Evolutionary conservation across 2,888 invertebrate species (phyloP), one percentile per base, ranked within the genome.

Genomic region (Flexamia atlantica): DNA sequence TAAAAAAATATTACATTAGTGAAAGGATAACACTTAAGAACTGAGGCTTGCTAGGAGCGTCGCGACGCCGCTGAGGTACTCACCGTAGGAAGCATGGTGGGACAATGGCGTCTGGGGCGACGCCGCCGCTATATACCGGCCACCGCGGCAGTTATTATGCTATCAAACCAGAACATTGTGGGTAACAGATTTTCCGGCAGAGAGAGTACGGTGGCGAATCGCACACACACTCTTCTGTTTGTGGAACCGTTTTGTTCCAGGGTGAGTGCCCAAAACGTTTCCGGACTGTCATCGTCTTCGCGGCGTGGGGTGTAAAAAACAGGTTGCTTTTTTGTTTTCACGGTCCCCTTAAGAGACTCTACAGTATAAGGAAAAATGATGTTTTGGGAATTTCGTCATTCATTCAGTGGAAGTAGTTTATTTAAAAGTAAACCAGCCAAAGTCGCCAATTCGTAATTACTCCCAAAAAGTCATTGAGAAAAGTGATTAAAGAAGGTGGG

Each of bases 101-200:
- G 50, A 76, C 46, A 72, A 10, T 40, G 72, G 30, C n/a, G 36
- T 23, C 17, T n/a, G 32, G 9, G 32, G 17, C 72, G 72, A 17
- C 72, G 40, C 4, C 46, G 12, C 76, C 17, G 42, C 17, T 76
- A 76, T 76, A 76, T 76, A 76, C 46, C 76, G 7, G 4, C n/a
- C 28, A 28, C 50, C 25, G 46, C 42, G 25, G 28, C 76, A 23
- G 76, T 76, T 76, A 76, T 76, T 76, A 76, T 72, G 72, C 72
- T 72, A 72, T 72, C 72, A 72, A 72, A 72, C 46, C 76, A 46
- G 76, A 50, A 50, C 76, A 76, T 72, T 72, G 72, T 72, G 28
- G 30, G 64, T 64, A 64, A 30, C 64, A 64, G 64, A 30, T 42
- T 76, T 76, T 28, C 76, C 76, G 76, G 76, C 64, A 64, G 76